These are phyloP conservation scores for Drosophila lini DNA, from an alignment of 1,140 invertebrate genomes.

Conservation along the genomic window DNA sequence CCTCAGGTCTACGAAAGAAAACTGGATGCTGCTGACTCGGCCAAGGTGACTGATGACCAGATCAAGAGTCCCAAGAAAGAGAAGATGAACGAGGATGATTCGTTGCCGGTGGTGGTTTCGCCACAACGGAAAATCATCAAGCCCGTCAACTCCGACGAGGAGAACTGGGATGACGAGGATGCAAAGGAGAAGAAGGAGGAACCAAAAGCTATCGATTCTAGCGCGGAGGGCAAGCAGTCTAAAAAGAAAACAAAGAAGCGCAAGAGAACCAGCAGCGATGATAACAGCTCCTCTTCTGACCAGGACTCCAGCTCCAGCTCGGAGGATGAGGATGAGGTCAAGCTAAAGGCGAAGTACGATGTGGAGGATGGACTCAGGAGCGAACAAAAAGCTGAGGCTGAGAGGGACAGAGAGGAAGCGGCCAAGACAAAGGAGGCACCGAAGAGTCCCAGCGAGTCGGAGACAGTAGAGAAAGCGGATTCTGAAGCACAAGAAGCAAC, in stretches of 20 bases:
- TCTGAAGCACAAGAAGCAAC: conserved; percentile 3
- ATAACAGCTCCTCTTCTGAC: conserved; percentile 79
- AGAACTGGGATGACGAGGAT: conserved; percentile 85
- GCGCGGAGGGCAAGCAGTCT: conserved; percentile 42
- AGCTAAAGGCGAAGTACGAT: conserved; percentile 84
- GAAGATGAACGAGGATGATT: conserved; percentile 35
- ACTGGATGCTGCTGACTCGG: conserved; percentile 35
- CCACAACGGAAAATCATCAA: conserved; percentile 30
- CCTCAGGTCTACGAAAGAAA: conserved; percentile 47
- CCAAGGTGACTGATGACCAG: conserved; percentile 64
- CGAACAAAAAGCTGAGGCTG: conserved; percentile 64
- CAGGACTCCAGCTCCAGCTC: conserved; percentile 68
- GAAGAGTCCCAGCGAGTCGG: conserved; percentile 25
- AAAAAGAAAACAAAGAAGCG: conserved; percentile 77
- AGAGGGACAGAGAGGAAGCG: conserved; percentile 58
- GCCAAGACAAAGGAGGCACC: conserved; percentile 61
- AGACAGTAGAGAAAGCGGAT: neutral
- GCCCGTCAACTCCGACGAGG: conserved; percentile 70
- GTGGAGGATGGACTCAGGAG: conserved; percentile 64
- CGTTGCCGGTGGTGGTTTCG: conserved; percentile 76
- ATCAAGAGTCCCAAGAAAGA: conserved; percentile 58
- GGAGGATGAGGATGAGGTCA: conserved; percentile 79
- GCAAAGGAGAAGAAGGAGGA: conserved; percentile 30
- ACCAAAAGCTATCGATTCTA: conserved; percentile 34
- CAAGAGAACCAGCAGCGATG: conserved; percentile 84